These are phyloP conservation scores for Drosophila kohkoa DNA, from an alignment of 1,140 invertebrate species.

Conservation along the genomic window DNA sequence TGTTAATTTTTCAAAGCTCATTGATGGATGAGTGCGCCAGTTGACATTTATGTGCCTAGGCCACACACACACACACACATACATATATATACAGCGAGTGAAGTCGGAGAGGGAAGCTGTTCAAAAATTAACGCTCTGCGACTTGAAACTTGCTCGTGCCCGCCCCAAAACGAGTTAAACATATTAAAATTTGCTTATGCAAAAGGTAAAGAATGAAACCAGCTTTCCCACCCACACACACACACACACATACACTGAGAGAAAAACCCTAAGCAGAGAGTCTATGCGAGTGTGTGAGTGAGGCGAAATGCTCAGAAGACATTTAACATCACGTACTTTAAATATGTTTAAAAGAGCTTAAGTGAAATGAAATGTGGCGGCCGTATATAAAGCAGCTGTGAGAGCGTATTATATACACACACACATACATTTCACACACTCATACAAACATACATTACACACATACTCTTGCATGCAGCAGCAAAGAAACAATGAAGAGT, in stretches of 20 bases:
- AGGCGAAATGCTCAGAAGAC: constrained; percentile 62
- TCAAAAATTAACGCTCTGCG: constrained; percentile 55
- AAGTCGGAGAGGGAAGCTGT: constrained; percentile 1
- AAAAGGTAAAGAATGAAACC: constrained; percentile 51
- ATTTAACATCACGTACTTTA: constrained; percentile 79
- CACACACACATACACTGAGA: background rate
- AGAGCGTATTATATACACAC: constrained; percentile 32
- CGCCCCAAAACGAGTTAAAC: constrained; percentile 72
- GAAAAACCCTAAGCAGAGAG: background rate
- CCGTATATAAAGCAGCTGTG: constrained; percentile 20
- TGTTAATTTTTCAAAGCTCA: constrained; percentile 81
- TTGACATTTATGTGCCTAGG: constrained; percentile 78
- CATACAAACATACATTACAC: background rate
- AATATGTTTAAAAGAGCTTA: constrained; percentile 80
- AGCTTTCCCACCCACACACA: background rate
- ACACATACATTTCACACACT: constrained; percentile 6
- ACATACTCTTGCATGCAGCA: constrained; percentile 7
- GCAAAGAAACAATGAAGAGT: constrained; percentile 1
- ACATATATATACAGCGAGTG: background rate
- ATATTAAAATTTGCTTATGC: constrained; percentile 80
- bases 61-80: constrained; percentile 37
- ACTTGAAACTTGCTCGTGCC: constrained; percentile 29
- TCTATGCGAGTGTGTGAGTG: constrained; percentile 28
- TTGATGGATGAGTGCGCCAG: constrained; percentile 76
- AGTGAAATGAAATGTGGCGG: constrained; percentile 67